Base-by-base conservation (phyloP, 1,140 invertebrate genomes). In the Hylaeus anthracinus region DNA sequence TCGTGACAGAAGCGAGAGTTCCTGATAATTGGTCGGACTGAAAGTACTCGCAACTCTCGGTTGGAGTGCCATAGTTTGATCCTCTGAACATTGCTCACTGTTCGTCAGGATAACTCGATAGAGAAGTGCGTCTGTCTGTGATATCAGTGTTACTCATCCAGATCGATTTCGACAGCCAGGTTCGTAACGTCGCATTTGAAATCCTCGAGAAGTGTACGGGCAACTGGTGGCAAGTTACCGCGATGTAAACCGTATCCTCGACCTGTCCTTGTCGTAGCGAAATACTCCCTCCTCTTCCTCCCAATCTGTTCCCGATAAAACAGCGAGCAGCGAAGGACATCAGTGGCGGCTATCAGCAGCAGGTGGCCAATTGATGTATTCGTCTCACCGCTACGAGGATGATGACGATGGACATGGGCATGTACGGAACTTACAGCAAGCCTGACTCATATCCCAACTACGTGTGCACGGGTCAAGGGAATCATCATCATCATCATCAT, bases 401-500 rank as follows among this genome's bases (percentile, higher is more conserved):
- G 94, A 95, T 95, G 94, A 96, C 95, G 95, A 96, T 96, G 95
- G 95, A 96, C 94, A 94, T 96, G 93, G 94, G 95, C 92, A 96
- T 96, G 95, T 96, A 95, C 94, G 95, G 95, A 88, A 94, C 94
- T 84, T 94, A 94, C 89, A 94, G 94, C 88, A 93, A 94, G 83
- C 92, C 92, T 89, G 93, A 94, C 87, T 93, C 94, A 81, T 94
- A 94, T 77, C 87, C 92, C 41, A 93, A 92, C 86, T 94, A 94
- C 88, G 90, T 91, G 48, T 92, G 89, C 81, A 82, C 88, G 41
- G 82, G 84, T 75, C 92, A 92, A 85, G 90, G 92, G 78, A 90
- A 87, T 84, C 86, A 90, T 84, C 90, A 90, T 56, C 84, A 84
- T 56, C 84, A 84, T 56, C 84, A 84, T 51, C 84, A 88, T 56